These are phyloP conservation scores for Hydrozoanthus gracilis DNA, from an alignment of 92 coral and sea anemone genomes.

Conservation along the genomic window DNA sequence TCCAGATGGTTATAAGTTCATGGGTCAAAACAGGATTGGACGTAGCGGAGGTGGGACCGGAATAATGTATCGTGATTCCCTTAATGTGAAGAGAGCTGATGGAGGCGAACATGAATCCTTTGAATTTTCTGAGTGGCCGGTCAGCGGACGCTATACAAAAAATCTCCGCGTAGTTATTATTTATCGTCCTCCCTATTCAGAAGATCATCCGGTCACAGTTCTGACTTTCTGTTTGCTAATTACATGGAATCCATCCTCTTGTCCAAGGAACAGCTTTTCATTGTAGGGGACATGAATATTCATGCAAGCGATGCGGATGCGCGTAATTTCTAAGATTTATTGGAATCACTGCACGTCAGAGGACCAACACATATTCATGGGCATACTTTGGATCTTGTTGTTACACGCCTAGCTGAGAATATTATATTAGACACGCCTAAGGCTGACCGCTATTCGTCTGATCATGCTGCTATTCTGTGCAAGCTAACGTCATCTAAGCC, in stretches of 20 bases:
- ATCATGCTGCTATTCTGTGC: slow-evolving; percentile 56
- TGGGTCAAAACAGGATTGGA: slow-evolving; percentile 57
- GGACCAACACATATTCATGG: slow-evolving; percentile 60
- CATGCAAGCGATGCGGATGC: slow-evolving; percentile 57
- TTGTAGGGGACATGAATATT: slow-evolving; percentile 59
- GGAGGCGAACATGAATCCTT: slow-evolving; percentile 43
- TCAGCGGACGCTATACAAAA: slow-evolving; percentile 42
- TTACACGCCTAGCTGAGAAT: slow-evolving; percentile 58
- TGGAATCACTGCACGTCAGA: slow-evolving; percentile 55
- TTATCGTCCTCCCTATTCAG: slow-evolving; percentile 64
- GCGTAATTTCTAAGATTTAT: slow-evolving; percentile 47
- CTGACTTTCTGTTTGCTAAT: slow-evolving; percentile 57
- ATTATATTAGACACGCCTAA: slow-evolving; percentile 32
- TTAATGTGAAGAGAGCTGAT: slow-evolving; percentile 36
- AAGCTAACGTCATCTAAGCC: slow-evolving; percentile 53
- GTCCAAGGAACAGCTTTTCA: slow-evolving; percentile 53
- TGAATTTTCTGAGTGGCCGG: slow-evolving; percentile 59
- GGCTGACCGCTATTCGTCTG: slow-evolving; percentile 59
- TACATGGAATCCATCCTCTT: slow-evolving; percentile 53
- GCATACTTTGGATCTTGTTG: slow-evolving; percentile 53
- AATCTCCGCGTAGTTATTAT: slow-evolving; percentile 52
- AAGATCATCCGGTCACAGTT: slow-evolving; percentile 52
- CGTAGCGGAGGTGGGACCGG: slow-evolving; percentile 55
- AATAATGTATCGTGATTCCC: slow-evolving; percentile 46
- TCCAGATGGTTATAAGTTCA: slow-evolving; percentile 57